Evolutionary conservation across 2,113 vertebrate genomes (phyloP), one percentile per base, ranked within the genome.

Genomic region (Rhinopomastus cyanomelas): DNA sequence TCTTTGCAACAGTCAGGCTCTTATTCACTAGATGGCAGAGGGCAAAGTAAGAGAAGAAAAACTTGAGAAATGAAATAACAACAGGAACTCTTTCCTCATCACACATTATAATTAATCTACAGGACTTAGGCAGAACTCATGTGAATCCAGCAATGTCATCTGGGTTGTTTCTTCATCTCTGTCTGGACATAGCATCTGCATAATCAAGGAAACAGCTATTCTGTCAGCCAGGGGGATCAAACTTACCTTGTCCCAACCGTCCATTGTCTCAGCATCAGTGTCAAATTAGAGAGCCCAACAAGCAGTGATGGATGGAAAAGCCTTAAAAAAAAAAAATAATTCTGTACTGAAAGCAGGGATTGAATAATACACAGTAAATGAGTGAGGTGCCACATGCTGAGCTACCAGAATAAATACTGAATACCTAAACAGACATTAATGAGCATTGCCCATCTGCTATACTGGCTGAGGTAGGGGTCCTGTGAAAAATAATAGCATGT

Each of bases 391-490:
- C 75, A 82, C 94, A 92, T 89, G 91, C 87, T 94, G 94, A 89
- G 92, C 53, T 89, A 90, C 23, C 53, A 87, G 71, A 87, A 90
- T 87, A 96, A 94, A 94, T 94, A 76, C 75, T 92, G 92, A 90
- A 94, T 96, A 92, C 75, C 72, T 85, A 95, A 93, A 89, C 75
- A 94, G 89, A 64, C 77, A 90, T 92, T 95, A 96, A 96, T 89
- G 87, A 95, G 56, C 87, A 21, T 48, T 89, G 85, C 89, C 95
- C 93, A 96, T 95, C 87, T 95, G 94, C 62, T 85, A 53, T 39
- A 55, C 64, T 48, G 64, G 55, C 67, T 87, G 60, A 95, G 83
- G 80, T 69, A 91, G 83, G 69, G 68, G 79, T 83, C 73, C 73
- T 81, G 44, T 84, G 90, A 91, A 91, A 94, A 94, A 86, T 87